Evolutionary conservation across 1,140 invertebrate species (phyloP).

Genomic region (Drosophila kepulauana): DNA sequence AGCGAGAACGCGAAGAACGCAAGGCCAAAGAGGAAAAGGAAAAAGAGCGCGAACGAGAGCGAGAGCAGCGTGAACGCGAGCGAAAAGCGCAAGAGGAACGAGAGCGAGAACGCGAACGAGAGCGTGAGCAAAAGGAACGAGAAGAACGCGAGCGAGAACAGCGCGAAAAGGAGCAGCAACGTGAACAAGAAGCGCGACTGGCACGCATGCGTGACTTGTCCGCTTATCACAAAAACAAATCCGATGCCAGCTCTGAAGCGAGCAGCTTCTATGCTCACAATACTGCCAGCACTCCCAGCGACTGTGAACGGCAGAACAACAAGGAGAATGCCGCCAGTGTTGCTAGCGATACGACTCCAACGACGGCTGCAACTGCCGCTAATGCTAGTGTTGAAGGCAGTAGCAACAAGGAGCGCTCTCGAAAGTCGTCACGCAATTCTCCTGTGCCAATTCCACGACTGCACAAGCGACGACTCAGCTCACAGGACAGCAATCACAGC

Average conservation of each 20-base stretch:
- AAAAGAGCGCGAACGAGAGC: slow-evolving; percentile 84
- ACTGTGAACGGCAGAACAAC: slow-evolving; percentile 71
- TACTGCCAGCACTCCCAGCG: slow-evolving; percentile 24
- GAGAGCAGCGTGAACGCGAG: slow-evolving; percentile 76
- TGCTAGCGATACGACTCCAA: slow-evolving; percentile 17
- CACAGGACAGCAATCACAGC: slow-evolving; percentile 89
- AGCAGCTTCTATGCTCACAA: slow-evolving; percentile 65
- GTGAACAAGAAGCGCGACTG: slow-evolving; percentile 63
- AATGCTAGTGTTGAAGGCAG: background rate
- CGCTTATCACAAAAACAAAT: slow-evolving; percentile 66
- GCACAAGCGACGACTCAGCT: slow-evolving; percentile 91
- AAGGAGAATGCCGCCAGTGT: slow-evolving; percentile 73
- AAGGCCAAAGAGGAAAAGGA: slow-evolving; percentile 81
- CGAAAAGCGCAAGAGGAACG: slow-evolving; percentile 71
- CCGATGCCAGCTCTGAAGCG: slow-evolving; percentile 58
- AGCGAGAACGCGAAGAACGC: slow-evolving; percentile 76
- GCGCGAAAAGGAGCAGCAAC: slow-evolving; percentile 52
- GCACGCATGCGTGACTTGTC: slow-evolving; percentile 72
- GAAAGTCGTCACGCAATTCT: slow-evolving; percentile 85
- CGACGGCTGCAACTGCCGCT: slow-evolving; percentile 13
- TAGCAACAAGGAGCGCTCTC: slow-evolving; percentile 60
- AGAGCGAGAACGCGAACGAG: slow-evolving; percentile 47
- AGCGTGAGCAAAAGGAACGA: slow-evolving; percentile 73
- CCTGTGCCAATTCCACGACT: slow-evolving; percentile 86
- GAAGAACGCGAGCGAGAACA: slow-evolving; percentile 82